Evolutionary conservation across 2,797 vertebrate species (phyloP).

Genomic region (Xenops minutus): DNA sequence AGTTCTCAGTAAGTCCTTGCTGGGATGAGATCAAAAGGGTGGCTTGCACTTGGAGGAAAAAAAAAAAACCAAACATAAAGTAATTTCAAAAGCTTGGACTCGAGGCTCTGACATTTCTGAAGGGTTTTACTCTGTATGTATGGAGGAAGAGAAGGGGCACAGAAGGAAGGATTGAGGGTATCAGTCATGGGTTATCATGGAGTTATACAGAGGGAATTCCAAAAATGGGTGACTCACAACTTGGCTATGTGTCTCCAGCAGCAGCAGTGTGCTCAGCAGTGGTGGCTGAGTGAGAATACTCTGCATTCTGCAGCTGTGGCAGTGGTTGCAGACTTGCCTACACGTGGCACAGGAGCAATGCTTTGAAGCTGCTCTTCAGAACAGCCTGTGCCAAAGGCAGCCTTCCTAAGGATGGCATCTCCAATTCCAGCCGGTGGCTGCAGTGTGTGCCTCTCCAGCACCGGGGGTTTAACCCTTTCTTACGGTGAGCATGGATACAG

Average conservation of each 20-base stretch:
- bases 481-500: rapidly evolving
- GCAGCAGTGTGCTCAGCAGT: background rate
- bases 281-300: background rate
- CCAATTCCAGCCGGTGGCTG: background rate
- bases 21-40: background rate
- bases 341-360: background rate
- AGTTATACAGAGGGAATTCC: background rate
- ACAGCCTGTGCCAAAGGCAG: background rate
- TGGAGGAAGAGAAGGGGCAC: background rate
- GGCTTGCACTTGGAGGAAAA: background rate
- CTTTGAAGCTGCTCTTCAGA: background rate
- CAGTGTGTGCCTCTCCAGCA: background rate
- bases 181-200: background rate
- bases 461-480: background rate
- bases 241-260: background rate
- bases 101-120: background rate
- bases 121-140: rapidly evolving
- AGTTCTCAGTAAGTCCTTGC: background rate
- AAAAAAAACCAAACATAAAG: too few species aligned
- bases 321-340: background rate
- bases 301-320: background rate
- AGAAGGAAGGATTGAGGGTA: background rate
- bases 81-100: background rate
- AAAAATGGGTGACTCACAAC: background rate
- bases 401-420: background rate